A percentile compares a stretch with the other conserved stretches of the same genome.
phyloP scores from a whole-genome alignment of 64 coral and sea anemone species.

The Montipora sp. region DNA sequence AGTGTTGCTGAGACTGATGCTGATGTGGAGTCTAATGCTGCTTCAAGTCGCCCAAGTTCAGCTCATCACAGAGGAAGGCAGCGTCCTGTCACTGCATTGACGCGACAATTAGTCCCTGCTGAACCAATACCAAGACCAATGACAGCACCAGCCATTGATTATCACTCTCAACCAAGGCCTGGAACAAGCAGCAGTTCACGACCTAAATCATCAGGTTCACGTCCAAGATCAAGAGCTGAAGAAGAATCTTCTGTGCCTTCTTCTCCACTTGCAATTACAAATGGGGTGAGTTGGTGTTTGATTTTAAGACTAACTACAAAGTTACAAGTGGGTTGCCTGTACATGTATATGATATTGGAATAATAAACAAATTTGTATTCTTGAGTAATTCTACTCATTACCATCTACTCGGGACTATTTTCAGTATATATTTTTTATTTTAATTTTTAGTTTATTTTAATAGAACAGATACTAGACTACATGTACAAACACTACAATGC shows the following conservation, averaged over 20 bases:
- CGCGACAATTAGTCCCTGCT: constrained; percentile 2
- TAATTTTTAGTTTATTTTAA: too few species aligned
- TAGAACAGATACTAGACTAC: too few species aligned
- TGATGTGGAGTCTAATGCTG: constrained; percentile 89
- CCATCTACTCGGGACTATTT: too few species aligned
- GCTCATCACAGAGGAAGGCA: constrained; percentile 72
- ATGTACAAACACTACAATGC: too few species aligned
- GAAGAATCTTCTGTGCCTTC: constrained; percentile 13
- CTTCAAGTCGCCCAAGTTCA: constrained; percentile 88
- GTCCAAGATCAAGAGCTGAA: constrained; percentile 20
- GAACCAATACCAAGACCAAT: constrained; percentile 68
- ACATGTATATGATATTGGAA: too few species aligned
- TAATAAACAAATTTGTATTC: too few species aligned
- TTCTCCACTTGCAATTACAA: constrained; percentile 64
- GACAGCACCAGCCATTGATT: constrained; percentile 26
- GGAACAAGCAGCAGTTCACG: constrained; percentile 32
- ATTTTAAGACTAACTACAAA: not conserved
- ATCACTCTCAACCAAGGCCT: constrained; percentile 3
- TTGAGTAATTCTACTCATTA: too few species aligned
- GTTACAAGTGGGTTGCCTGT: too few species aligned
- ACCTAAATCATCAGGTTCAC: constrained; percentile 47
- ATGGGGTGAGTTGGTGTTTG: constrained; percentile 44
- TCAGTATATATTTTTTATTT: too few species aligned
- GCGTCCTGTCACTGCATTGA: constrained; percentile 74
- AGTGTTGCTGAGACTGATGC: constrained; percentile 83